Conservation (phyloP, 92 coral and sea anemone species). For the Zoanthus solanderi region DNA sequence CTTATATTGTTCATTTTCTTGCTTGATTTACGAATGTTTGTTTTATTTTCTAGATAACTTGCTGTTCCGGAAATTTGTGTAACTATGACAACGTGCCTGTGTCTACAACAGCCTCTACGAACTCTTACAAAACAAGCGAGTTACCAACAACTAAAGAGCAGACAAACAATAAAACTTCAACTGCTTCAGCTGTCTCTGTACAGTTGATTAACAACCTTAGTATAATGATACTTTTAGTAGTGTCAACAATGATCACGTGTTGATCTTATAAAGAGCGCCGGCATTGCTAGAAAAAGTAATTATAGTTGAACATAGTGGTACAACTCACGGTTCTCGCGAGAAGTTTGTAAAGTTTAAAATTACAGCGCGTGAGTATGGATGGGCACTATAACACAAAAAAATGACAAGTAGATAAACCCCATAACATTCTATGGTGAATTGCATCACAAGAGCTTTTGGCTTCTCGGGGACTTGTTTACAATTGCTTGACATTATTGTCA, state of each 20-base stretch:
- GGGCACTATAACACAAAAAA: too few species aligned
- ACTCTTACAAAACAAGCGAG: not conserved
- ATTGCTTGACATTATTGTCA: too few species aligned
- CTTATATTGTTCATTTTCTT: not conserved
- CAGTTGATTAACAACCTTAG: not conserved
- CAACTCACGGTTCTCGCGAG: too few species aligned
- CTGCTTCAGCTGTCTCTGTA: not conserved
- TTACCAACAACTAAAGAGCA: not conserved
- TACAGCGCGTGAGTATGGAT: too few species aligned
- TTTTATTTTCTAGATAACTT: conserved; percentile 8
- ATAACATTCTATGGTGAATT: too few species aligned
- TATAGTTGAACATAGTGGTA: too few species aligned
- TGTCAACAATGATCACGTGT: not conserved
- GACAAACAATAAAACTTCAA: not conserved
- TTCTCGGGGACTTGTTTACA: too few species aligned
- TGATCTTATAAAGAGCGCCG: too few species aligned
- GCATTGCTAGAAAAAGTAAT: too few species aligned
- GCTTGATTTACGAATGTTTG: not conserved
- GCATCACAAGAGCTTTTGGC: too few species aligned
- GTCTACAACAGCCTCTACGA: not conserved
- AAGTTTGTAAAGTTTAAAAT: too few species aligned
- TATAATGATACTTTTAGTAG: not conserved
- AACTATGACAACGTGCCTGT: not conserved
- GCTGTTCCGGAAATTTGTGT: conserved; percentile 30
- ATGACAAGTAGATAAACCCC: too few species aligned